phyloP scores from a whole-genome alignment of 2,113 vertebrate species.

The Elephas maximus region DNA sequence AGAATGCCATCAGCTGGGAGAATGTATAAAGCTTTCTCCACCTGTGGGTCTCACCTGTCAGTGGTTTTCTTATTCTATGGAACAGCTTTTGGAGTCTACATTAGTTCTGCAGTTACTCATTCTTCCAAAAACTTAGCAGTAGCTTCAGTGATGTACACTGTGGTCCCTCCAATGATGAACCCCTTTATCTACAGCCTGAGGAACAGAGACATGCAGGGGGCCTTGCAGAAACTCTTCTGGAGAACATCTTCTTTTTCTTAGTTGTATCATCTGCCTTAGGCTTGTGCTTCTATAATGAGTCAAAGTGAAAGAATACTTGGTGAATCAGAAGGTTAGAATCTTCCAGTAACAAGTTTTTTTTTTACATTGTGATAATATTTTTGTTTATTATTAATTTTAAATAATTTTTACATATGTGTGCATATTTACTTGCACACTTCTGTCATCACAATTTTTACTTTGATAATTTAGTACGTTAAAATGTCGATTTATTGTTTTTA shows the following conservation, averaged over 20 bases:
- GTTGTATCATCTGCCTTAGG: background rate
- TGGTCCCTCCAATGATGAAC: slow-evolving; percentile 70
- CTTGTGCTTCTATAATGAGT: background rate
- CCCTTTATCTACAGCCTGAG: slow-evolving; percentile 74
- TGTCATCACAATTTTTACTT: too few relatives aligned
- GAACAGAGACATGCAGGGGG: slow-evolving; percentile 58
- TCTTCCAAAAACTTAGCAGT: slow-evolving; percentile 41
- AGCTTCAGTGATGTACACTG: slow-evolving; percentile 55
- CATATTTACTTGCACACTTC: too few relatives aligned
- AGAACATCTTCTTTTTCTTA: too few relatives aligned
- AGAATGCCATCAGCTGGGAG: background rate
- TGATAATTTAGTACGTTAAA: too few relatives aligned
- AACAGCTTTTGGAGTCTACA: slow-evolving; percentile 51
- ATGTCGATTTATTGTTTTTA: too few relatives aligned
- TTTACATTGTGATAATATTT: too few relatives aligned
- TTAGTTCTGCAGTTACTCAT: background rate
- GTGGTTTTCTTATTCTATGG: slow-evolving; percentile 72
- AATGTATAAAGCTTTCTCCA: slow-evolving; percentile 52
- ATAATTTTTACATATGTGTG: too few relatives aligned
- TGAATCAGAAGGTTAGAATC: background rate
- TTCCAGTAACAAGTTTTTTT: background rate
- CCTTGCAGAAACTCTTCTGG: slow-evolving; percentile 20
- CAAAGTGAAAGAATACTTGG: background rate
- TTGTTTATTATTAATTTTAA: too few relatives aligned
- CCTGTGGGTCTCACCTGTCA: slow-evolving; percentile 67